Conservation (phyloP, 2,888 invertebrate genomes). For the Rhopalosiphum nymphaeae region DNA sequence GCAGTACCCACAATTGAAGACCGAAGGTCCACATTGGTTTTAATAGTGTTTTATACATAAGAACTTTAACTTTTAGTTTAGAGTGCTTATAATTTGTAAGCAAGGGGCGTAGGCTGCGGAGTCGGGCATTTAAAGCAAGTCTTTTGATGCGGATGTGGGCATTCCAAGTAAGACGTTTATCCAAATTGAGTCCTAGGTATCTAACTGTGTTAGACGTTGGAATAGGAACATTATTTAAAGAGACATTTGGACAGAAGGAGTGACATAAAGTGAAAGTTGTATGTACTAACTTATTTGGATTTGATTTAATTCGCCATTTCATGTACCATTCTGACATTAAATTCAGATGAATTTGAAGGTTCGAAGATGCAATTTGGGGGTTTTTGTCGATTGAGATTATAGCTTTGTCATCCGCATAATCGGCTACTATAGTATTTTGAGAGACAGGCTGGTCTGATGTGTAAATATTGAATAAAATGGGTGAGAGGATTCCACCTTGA, state of each 20-base stretch:
- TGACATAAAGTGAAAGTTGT: constrained; percentile 17
- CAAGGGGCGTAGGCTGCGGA: too few relatives aligned
- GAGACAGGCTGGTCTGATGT: constrained; percentile 13
- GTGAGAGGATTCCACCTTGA: constrained; percentile 33
- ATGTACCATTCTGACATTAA: background rate
- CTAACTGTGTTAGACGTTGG: background rate
- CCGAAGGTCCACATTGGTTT: too few relatives aligned
- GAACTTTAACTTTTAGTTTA: too few relatives aligned
- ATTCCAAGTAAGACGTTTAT: too few relatives aligned
- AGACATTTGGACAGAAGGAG: background rate
- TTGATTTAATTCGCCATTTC: background rate
- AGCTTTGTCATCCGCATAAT: constrained; percentile 39
- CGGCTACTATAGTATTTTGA: constrained; percentile 7
- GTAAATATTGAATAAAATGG: constrained; percentile 18
- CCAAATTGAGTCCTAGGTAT: too few relatives aligned
- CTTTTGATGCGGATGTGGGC: too few relatives aligned
- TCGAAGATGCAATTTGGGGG: background rate
- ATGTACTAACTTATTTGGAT: constrained; percentile 20
- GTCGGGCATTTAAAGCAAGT: too few relatives aligned
- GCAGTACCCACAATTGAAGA: too few relatives aligned
- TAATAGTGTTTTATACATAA: too few relatives aligned
- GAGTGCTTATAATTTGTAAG: too few relatives aligned
- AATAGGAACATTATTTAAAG: background rate
- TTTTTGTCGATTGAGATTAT: constrained; percentile 38
- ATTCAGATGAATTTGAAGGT: constrained; percentile 28